Evolutionary conservation across 1,140 invertebrate genomes (phyloP).

Genomic region (Bombus impatiens): DNA sequence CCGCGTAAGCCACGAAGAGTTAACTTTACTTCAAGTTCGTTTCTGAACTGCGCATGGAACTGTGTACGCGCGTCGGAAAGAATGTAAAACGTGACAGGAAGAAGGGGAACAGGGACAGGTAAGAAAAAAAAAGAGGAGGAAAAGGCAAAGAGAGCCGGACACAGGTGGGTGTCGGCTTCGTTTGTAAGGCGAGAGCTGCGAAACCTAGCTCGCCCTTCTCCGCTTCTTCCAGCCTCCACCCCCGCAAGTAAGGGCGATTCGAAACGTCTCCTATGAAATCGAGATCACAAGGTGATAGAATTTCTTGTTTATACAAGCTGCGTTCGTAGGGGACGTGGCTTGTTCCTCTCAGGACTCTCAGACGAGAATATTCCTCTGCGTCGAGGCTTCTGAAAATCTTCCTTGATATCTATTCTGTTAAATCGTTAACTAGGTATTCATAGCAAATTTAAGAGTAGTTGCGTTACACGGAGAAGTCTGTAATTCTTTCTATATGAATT

Average conservation of each 20-base stretch:
- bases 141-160: constrained; percentile 48
- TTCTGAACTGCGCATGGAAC: background rate
- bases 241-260: constrained; percentile 1
- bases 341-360: background rate
- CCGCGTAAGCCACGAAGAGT: too few relatives aligned
- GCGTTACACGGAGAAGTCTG: too few relatives aligned
- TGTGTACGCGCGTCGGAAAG: background rate
- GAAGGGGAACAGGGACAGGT: constrained; percentile 19
- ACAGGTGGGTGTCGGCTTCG: constrained; percentile 70
- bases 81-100: constrained; percentile 2
- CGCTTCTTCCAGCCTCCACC: constrained; percentile 19
- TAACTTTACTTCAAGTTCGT: background rate
- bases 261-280: constrained; percentile 45
- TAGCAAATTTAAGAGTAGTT: too few relatives aligned
- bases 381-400: background rate
- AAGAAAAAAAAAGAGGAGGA: background rate
- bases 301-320: constrained; percentile 47
- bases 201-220: constrained; percentile 15
- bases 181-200: constrained; percentile 67
- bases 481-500: too few relatives aligned
- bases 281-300: constrained; percentile 43
- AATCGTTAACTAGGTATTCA: background rate
- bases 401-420: background rate
- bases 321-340: background rate
- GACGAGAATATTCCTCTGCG: background rate